These are phyloP conservation scores for Marmota monax DNA, from an alignment of 2,113 vertebrate species.

Conservation along the genomic window DNA sequence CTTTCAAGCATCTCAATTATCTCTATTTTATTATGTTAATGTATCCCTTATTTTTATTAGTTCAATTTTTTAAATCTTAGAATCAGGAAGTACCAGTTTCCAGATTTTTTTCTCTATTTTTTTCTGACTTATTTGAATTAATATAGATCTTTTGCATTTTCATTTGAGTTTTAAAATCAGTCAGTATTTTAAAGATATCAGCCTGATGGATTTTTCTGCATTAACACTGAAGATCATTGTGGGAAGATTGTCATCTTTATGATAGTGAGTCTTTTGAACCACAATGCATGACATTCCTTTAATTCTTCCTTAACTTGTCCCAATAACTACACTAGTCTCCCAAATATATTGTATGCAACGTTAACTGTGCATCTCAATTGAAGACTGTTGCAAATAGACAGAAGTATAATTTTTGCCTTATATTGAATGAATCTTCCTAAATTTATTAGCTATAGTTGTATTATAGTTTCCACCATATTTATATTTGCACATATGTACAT, in stretches of 20 bases:
- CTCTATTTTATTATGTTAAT: background rate
- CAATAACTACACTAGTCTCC: fast-evolving
- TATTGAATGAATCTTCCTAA: background rate
- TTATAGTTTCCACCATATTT: background rate
- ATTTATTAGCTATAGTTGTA: background rate
- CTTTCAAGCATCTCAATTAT: background rate
- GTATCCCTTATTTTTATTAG: background rate
- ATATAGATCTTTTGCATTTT: background rate
- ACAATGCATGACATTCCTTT: background rate
- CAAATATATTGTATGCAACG: background rate
- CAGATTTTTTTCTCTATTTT: background rate
- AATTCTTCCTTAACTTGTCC: background rate
- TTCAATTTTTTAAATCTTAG: background rate
- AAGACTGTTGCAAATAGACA: background rate
- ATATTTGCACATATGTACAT: background rate
- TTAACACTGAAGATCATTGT: background rate
- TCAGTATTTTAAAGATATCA: background rate
- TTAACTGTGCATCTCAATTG: background rate
- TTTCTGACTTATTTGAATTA: background rate
- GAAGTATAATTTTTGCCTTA: background rate
- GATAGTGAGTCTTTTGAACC: background rate
- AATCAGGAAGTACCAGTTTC: background rate
- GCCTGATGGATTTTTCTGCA: background rate
- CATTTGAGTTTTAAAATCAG: background rate
- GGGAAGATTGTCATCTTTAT: background rate